A percentile compares a stretch with the other conserved stretches of the same genome.
phyloP scores from a whole-genome alignment of 1,140 invertebrate genomes.

The Zaprionus camerounensis region DNA sequence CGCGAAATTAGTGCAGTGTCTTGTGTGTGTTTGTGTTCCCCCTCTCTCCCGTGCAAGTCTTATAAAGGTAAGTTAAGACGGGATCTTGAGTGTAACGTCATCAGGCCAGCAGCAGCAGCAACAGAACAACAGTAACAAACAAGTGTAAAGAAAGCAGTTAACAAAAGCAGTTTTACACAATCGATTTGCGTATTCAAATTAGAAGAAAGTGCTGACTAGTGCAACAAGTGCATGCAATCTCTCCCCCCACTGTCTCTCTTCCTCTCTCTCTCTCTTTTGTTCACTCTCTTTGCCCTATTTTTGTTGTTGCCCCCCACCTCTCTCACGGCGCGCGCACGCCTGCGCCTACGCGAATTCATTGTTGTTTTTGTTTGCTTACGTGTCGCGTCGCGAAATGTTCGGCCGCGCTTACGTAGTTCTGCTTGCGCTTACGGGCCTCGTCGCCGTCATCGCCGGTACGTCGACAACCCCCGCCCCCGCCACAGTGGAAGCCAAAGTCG shows the following conservation, averaged over 20 bases:
- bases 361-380: constrained; percentile 53
- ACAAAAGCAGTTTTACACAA: neutral
- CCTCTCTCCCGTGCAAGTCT: neutral
- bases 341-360: constrained; percentile 31
- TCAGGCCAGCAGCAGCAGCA: constrained; percentile 24
- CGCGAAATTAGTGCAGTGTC: constrained; percentile 24
- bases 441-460: constrained; percentile 2
- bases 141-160: constrained; percentile 37
- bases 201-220: constrained; percentile 31
- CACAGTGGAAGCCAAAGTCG: constrained; percentile 31
- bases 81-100: constrained; percentile 52
- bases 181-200: constrained; percentile 23
- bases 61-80: constrained; percentile 43
- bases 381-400: constrained; percentile 55
- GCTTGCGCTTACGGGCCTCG: constrained; percentile 22
- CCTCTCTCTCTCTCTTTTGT: neutral
- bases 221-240: constrained; percentile 31
- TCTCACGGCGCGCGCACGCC: constrained; percentile 41
- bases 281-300: neutral
- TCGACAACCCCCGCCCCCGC: neutral
- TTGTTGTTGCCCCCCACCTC: neutral
- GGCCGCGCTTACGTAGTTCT: constrained; percentile 34
- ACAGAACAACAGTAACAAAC: constrained; percentile 9
- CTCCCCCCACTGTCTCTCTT: constrained; percentile 7
- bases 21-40: constrained; percentile 18